Percentiles rank a stretch among this genome's conserved stretches.
Evolutionary conservation across 2,888 invertebrate genomes (phyloP).

Genomic region (Boloria euphrosyne): DNA sequence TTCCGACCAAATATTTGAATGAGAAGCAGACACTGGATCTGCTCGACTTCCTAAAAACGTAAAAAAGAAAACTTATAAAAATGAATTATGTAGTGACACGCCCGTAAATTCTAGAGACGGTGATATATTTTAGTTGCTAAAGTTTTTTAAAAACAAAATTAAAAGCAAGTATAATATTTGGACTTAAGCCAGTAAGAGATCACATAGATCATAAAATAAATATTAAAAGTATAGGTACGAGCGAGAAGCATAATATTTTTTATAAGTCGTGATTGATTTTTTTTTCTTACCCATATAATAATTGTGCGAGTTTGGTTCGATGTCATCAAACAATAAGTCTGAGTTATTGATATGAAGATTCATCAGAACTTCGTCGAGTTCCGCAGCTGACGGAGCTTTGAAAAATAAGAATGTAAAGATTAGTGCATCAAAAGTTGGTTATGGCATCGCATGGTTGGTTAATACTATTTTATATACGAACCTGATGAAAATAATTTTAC

Average conservation of each 20-base stretch:
- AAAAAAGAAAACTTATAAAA: conserved; percentile 15
- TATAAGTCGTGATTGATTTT: background rate
- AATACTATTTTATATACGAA: too few relatives aligned
- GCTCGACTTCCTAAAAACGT: conserved; percentile 46
- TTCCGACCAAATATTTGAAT: conserved; percentile 54
- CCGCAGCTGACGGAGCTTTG: conserved; percentile 55
- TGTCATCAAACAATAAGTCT: conserved; percentile 63
- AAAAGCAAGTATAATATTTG: conserved; percentile 10
- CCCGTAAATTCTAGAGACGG: conserved; percentile 19
- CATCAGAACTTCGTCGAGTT: conserved; percentile 72
- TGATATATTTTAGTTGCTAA: conserved; percentile 22
- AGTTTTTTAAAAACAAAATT: conserved; percentile 19
- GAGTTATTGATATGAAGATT: conserved; percentile 75
- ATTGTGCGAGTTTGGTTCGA: conserved; percentile 51
- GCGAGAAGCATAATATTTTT: background rate
- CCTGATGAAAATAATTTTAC: too few relatives aligned
- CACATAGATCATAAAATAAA: conserved; percentile 4
- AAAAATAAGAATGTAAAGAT: conserved; percentile 8
- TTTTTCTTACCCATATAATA: conserved; percentile 53
- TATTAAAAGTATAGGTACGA: background rate
- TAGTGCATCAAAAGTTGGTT: background rate
- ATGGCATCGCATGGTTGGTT: too few relatives aligned
- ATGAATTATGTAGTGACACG: conserved; percentile 24
- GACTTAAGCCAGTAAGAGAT: conserved; percentile 10
- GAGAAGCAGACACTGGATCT: conserved; percentile 50